These are phyloP conservation scores for Folsomia candida DNA, from an alignment of 2,888 invertebrate genomes.

Conservation along the genomic window DNA sequence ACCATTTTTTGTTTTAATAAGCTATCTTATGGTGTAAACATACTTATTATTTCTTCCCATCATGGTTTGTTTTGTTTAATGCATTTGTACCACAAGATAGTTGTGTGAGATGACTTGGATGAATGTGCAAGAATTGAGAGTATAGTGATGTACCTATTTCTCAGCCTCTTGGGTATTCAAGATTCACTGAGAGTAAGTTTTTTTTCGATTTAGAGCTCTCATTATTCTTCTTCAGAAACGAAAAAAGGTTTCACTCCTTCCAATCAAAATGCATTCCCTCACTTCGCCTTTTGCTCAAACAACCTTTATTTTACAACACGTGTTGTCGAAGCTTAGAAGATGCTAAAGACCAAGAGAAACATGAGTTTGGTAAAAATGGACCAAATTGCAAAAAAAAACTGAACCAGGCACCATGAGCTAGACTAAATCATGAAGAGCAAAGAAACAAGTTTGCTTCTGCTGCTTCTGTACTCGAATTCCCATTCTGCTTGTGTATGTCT, in stretches of 20 bases:
- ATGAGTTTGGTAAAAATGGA: background rate
- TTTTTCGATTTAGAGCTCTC: background rate
- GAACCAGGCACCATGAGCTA: background rate
- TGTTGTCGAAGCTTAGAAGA: too few species aligned
- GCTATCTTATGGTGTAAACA: too few species aligned
- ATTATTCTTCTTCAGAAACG: background rate
- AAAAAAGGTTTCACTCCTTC: background rate
- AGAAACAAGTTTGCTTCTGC: background rate
- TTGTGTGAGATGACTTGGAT: background rate
- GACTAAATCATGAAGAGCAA: background rate
- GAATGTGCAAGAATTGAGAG: background rate
- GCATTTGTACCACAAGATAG: too few species aligned
- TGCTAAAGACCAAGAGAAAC: background rate
- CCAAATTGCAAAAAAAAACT: background rate
- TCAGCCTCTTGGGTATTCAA: too few species aligned
- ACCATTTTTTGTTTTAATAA: too few species aligned
- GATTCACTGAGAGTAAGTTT: background rate
- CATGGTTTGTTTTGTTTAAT: too few species aligned
- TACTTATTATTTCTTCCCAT: too few species aligned
- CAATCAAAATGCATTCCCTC: background rate
- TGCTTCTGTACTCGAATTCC: too few species aligned
- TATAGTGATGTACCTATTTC: too few species aligned
- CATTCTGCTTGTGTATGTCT: too few species aligned
- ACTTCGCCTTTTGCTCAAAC: too few species aligned
- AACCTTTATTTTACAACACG: too few species aligned